A percentile compares a stretch with the other conserved stretches of the same genome.
These are phyloP conservation scores for Diachasmimorpha longicaudata DNA, from an alignment of 1,140 invertebrate species.

Conservation along the genomic window DNA sequence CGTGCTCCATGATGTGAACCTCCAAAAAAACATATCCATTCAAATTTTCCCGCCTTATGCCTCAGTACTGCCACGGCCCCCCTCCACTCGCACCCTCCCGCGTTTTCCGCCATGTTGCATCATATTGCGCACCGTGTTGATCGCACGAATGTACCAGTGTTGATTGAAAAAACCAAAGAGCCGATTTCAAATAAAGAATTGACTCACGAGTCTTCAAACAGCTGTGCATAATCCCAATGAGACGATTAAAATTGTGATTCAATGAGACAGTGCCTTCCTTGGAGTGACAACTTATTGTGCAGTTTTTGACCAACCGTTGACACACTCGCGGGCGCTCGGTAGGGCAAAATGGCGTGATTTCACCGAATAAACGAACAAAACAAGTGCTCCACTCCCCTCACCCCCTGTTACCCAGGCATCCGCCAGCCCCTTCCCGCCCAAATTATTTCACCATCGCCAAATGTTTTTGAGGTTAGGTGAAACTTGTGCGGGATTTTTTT, in stretches of 20 bases:
- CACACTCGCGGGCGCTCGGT: slow-evolving; percentile 40
- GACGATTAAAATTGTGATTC: not conserved
- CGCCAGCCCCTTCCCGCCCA: not conserved
- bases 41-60: not conserved
- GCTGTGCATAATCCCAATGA: not conserved
- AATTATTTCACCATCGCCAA: not conserved
- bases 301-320: slow-evolving; percentile 32
- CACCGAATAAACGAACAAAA: slow-evolving; percentile 14
- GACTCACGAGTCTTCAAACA: too few species aligned
- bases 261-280: not conserved
- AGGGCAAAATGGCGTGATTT: slow-evolving; percentile 51
- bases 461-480: slow-evolving; percentile 8
- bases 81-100: not conserved
- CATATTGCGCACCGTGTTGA: slow-evolving; percentile 45
- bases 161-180: not conserved
- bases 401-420: not conserved
- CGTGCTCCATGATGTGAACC: too few species aligned
- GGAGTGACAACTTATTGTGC: not conserved
- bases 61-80: not conserved
- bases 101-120: slow-evolving; percentile 37
- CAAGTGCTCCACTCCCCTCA: not conserved
- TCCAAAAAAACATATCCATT: too few species aligned
- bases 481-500: not conserved
- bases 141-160: slow-evolving; percentile 10
- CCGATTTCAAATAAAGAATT: not conserved